These are phyloP conservation scores for Idaea biselata DNA, from an alignment of 2,888 invertebrate genomes.

Conservation along the genomic window DNA sequence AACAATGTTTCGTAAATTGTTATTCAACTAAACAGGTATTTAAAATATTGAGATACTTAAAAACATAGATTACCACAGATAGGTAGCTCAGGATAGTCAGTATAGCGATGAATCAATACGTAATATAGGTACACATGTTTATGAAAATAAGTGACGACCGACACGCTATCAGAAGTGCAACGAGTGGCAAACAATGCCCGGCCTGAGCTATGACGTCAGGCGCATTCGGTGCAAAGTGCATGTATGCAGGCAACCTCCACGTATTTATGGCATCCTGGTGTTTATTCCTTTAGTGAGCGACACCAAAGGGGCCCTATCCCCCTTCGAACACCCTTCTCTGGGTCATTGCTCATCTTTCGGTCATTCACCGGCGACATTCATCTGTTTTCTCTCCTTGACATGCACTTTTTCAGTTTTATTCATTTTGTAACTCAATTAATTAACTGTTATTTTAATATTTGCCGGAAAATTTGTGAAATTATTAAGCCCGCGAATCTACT, in stretches of 20 bases:
- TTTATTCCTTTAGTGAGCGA: conserved; percentile 73
- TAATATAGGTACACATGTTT: not conserved
- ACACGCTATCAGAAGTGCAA: conserved; percentile 55
- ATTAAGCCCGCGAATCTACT: not conserved
- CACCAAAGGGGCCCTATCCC: conserved; percentile 80
- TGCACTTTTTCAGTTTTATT: conserved; percentile 16
- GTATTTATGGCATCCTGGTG: conserved; percentile 72
- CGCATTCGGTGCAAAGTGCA: conserved; percentile 79
- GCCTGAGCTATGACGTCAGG: conserved; percentile 65
- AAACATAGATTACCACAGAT: not conserved
- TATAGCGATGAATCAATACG: not conserved
- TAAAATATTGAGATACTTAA: not conserved
- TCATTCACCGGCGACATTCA: conserved; percentile 58
- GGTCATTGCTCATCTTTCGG: conserved; percentile 70
- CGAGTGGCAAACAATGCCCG: conserved; percentile 65
- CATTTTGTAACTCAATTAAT: conserved; percentile 9
- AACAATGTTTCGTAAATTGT: not conserved
- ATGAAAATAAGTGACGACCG: conserved; percentile 31
- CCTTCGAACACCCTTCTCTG: conserved; percentile 76
- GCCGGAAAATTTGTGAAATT: not conserved
- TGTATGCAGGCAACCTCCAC: conserved; percentile 73
- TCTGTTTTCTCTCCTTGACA: conserved; percentile 29
- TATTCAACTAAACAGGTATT: not conserved
- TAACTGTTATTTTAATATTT: not conserved
- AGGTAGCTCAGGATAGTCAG: not conserved